These are phyloP conservation scores for Ramazzottius varieornatus DNA, from an alignment of 2,888 invertebrate species.

Conservation along the genomic window DNA sequence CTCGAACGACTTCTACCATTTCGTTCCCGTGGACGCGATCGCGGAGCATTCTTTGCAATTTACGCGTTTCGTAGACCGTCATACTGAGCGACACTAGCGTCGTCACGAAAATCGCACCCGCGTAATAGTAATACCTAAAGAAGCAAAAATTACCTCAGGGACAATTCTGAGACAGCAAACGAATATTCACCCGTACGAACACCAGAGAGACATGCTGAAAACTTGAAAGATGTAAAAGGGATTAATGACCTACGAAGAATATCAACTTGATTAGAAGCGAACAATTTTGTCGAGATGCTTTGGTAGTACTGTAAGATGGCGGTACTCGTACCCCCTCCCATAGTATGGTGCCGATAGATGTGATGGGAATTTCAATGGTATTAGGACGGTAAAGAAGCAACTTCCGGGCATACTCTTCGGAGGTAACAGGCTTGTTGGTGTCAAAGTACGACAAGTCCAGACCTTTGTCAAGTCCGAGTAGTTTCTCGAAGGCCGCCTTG, in stretches of 20 bases:
- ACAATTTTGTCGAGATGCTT: too few species aligned
- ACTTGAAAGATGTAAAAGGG: slow-evolving; percentile 88
- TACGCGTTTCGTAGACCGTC: slow-evolving; percentile 54
- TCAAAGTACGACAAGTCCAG: background rate
- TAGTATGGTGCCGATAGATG: slow-evolving; percentile 19
- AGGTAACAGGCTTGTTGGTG: background rate
- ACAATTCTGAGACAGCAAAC: background rate
- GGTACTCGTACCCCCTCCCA: too few species aligned
- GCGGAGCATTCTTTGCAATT: slow-evolving; percentile 16
- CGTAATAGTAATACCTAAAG: slow-evolving; percentile 49
- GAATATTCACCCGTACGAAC: slow-evolving; percentile 36
- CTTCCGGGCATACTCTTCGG: background rate
- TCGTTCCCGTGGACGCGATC: background rate
- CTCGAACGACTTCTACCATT: background rate
- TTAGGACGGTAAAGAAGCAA: slow-evolving; percentile 20
- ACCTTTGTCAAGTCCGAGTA: slow-evolving; percentile 40
- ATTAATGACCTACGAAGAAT: slow-evolving; percentile 33
- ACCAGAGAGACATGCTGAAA: slow-evolving; percentile 56
- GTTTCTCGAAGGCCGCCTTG: slow-evolving; percentile 35
- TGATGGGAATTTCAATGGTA: slow-evolving; percentile 20
- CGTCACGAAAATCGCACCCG: slow-evolving; percentile 55
- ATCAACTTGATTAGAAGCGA: background rate
- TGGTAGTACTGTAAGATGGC: too few species aligned
- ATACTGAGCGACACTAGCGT: slow-evolving; percentile 54
- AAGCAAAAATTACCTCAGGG: background rate